Conservation (phyloP, 2,113 vertebrate genomes). For the Paramormyrops kingsleyae region DNA sequence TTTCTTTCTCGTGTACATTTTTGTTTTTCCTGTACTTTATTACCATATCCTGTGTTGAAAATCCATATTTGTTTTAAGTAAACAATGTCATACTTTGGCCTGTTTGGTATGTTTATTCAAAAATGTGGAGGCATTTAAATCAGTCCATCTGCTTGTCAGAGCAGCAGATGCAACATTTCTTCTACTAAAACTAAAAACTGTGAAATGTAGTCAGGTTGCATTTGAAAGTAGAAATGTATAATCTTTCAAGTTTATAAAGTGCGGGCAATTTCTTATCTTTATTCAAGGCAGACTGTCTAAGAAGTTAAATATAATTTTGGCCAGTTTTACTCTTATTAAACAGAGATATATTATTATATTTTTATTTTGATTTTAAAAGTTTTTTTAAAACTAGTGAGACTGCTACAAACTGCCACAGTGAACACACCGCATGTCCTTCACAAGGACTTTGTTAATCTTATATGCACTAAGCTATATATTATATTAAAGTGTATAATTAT, state of each 20-base stretch:
- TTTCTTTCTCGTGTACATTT: not conserved
- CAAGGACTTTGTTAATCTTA: not conserved
- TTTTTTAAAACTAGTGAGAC: not conserved
- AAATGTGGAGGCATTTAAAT: not conserved
- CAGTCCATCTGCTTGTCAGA: not conserved
- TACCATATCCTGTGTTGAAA: not conserved
- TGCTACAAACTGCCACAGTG: not conserved
- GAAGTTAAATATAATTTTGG: not conserved
- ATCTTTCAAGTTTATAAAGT: not conserved
- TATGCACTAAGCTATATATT: not conserved
- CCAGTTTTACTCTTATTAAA: not conserved
- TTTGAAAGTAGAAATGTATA: not conserved
- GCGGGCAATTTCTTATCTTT: not conserved
- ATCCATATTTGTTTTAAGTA: not conserved
- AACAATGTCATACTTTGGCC: not conserved
- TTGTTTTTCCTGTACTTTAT: not conserved
- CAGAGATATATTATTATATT: not conserved
- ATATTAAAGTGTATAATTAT: not conserved
- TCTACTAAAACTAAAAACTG: not conserved
- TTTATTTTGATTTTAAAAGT: not conserved
- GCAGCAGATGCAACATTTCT: not conserved
- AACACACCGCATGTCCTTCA: not conserved
- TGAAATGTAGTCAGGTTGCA: not conserved
- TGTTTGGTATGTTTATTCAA: not conserved
- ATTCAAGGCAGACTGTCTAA: not conserved